Percentiles rank a stretch among this genome's conserved stretches.
phyloP scores from a whole-genome alignment of 2,797 vertebrate genomes.

The Pempheris klunzingeri region DNA sequence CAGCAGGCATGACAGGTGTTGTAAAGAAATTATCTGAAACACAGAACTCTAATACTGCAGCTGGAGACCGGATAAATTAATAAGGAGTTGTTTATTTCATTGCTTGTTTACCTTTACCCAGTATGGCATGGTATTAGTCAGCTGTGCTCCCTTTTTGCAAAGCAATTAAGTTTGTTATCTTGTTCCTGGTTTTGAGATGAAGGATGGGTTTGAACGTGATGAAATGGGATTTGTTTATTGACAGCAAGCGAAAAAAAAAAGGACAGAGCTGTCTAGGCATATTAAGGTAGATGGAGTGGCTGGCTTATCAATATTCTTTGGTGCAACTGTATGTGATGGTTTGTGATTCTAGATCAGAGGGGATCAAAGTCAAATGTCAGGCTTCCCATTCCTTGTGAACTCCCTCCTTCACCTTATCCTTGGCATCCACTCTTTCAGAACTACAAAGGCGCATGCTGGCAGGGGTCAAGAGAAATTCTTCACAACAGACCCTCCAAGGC shows the following conservation, averaged over 20 bases:
- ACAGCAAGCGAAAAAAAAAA: neutral
- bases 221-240: conserved; percentile 16
- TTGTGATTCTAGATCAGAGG: conserved; percentile 55
- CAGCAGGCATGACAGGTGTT: conserved; percentile 29
- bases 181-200: neutral
- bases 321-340: conserved; percentile 45
- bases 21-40: conserved; percentile 31
- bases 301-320: conserved; percentile 25
- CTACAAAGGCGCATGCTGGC: conserved; percentile 55
- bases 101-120: conserved; percentile 29
- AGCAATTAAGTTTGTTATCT: conserved; percentile 16
- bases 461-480: conserved; percentile 52
- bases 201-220: neutral
- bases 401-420: conserved; percentile 40
- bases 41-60: conserved; percentile 17
- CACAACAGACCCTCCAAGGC: conserved; percentile 38
- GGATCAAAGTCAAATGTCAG: conserved; percentile 69
- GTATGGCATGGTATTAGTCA: conserved; percentile 52
- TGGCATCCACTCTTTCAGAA: conserved; percentile 46
- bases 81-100: conserved; percentile 11
- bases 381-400: conserved; percentile 57
- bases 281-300: neutral
- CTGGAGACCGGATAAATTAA: conserved; percentile 47
- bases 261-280: neutral
- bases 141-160: conserved; percentile 4